Percentiles rank a stretch among this genome's conserved stretches.
phyloP scores from a whole-genome alignment of 2,113 vertebrate species.

The Glaucidium brasilianum region DNA sequence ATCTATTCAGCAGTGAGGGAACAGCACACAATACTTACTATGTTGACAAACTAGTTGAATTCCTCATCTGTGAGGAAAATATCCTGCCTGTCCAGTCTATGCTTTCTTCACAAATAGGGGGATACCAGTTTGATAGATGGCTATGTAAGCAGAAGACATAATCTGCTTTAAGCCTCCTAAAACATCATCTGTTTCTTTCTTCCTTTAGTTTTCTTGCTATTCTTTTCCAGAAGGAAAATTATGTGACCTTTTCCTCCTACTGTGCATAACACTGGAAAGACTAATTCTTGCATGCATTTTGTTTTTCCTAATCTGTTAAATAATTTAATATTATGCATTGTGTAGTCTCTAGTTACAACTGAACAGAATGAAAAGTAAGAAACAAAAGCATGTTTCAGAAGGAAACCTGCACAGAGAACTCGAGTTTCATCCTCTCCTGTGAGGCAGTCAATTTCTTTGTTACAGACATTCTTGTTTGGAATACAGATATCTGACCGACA shows the following conservation, averaged over 20 bases:
- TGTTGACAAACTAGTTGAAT: not conserved
- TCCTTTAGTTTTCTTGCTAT: not conserved
- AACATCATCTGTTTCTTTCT: not conserved
- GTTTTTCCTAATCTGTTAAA: not conserved
- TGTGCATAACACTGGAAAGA: not conserved
- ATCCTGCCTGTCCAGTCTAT: not conserved
- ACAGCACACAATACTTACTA: not conserved
- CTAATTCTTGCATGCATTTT: not conserved
- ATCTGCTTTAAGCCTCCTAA: not conserved
- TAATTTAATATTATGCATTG: not conserved
- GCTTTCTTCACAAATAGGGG: not conserved
- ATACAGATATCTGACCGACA: constrained; percentile 87
- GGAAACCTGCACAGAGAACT: constrained; percentile 57
- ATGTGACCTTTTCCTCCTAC: not conserved
- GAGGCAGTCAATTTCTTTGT: constrained; percentile 86
- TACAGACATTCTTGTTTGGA: constrained; percentile 35
- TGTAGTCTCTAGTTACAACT: not conserved
- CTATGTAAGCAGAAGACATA: not conserved
- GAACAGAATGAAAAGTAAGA: not conserved
- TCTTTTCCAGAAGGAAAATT: not conserved
- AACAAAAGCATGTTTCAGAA: not conserved
- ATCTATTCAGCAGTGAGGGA: not conserved
- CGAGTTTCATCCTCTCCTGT: constrained; percentile 84
- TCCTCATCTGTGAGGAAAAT: not conserved
- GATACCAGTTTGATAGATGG: not conserved